These are phyloP conservation scores for Drosophila dives DNA, from an alignment of 2,888 invertebrate genomes.

Conservation along the genomic window DNA sequence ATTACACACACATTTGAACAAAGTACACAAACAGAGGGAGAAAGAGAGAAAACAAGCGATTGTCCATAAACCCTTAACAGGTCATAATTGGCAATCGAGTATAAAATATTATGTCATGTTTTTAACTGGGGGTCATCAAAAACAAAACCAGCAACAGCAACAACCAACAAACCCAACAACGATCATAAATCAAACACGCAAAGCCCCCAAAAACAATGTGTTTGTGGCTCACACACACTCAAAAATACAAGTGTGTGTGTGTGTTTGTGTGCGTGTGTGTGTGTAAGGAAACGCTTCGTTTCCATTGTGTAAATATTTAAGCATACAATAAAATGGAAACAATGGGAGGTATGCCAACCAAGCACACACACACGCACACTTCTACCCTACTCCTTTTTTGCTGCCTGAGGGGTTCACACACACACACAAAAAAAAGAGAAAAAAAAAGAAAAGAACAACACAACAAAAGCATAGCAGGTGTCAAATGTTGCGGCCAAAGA, in stretches of 20 bases:
- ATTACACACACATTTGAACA: constrained; percentile 35
- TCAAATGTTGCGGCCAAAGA: constrained; percentile 74
- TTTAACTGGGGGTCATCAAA: constrained; percentile 46
- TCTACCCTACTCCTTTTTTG: background rate
- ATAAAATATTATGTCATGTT: constrained; percentile 68
- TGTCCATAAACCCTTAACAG: constrained; percentile 65
- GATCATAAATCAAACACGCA: constrained; percentile 66
- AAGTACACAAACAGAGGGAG: constrained; percentile 5
- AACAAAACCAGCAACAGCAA: constrained; percentile 29
- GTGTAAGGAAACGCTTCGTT: constrained; percentile 61
- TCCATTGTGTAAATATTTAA: constrained; percentile 77
- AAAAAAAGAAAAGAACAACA: background rate
- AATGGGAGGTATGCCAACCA: constrained; percentile 46
- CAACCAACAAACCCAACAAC: constrained; percentile 32
- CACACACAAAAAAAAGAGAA: background rate
- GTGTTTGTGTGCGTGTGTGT: constrained; percentile 32
- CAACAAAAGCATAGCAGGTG: constrained; percentile 68
- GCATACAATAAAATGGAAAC: constrained; percentile 74
- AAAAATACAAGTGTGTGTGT: constrained; percentile 37
- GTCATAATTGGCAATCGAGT: constrained; percentile 75
- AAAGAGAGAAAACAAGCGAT: constrained; percentile 20
- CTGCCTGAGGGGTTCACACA: constrained; percentile 16
- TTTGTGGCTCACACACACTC: constrained; percentile 35
- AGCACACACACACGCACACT: constrained; percentile 5
- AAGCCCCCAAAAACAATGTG: constrained; percentile 56